Base-by-base conservation (phyloP, 1,140 invertebrate species). In the Zaprionus ghesquierei region DNA sequence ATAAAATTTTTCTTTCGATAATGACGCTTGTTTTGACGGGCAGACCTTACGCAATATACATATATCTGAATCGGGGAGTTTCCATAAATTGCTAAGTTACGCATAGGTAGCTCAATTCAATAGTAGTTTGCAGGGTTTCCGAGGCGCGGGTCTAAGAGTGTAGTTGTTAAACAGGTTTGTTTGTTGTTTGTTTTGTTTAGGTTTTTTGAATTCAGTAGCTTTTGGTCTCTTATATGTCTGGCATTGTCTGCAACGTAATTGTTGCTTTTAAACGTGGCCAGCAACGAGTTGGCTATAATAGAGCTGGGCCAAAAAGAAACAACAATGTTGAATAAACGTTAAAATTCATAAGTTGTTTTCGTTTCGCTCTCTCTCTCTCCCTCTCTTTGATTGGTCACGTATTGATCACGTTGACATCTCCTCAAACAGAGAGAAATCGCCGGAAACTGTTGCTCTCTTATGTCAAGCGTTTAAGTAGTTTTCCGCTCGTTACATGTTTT, bases 191-290 rank as follows among this genome's bases (percentile, higher is more conserved):
- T 69, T 54, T 59, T 15, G 27, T 61, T 58, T 55, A 49, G 65
- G 50, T 59, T 59, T 58, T 20, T 41, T 70, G 33, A 38, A 25
- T 55, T 69, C 55, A 29, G 18, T 33, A 62, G 59, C 56, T 61
- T 64, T 65, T 63, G 58, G 56, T 56, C 50, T 15, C 53, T 53
- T 38, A 53, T 49, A 12, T 63, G 59, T 65, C 15, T 56, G 61
- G n/a, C 59, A 49, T 70, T 77, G 59, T 80, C 79, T 70, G 76
- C 62, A 70, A 41, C 41, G 69, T 81, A 63, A 65, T 85, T 73
- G 69, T 77, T 68, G 73, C 38, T 80, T 60, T 61, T 64, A 65
- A 80, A 80, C 69, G 55, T 71, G 55, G 59, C 25, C 49, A 61
- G 62, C 33, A 79, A 31, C 25, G 15, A 49, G 27, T 15, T 60